Evolutionary conservation across 92 coral and sea anemone genomes (phyloP).

Genomic region (Epizoanthus ramosus): DNA sequence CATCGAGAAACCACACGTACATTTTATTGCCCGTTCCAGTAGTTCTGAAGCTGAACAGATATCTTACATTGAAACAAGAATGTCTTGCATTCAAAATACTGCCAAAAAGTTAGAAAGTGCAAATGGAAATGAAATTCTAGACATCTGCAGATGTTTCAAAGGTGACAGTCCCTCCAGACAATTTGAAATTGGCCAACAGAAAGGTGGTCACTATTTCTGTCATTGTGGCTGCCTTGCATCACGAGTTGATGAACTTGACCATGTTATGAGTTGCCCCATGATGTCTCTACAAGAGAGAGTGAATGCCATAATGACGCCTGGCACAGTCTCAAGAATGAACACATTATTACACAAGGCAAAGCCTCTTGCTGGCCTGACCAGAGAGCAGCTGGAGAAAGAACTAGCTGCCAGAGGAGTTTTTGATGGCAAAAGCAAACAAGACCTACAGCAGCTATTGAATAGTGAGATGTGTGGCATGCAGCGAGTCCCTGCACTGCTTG

Average conservation of each 20-base stretch:
- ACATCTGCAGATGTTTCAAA: conserved; percentile 44
- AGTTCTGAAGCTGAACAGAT: conserved; percentile 44
- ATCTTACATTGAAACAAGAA: conserved; percentile 46
- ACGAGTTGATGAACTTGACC: conserved; percentile 53
- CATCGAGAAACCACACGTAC: too few species aligned
- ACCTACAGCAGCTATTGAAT: conserved; percentile 19
- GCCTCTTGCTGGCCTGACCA: conserved; percentile 40
- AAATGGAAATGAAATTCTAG: conserved; percentile 35
- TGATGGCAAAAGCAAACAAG: conserved; percentile 35
- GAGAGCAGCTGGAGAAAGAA: conserved; percentile 34
- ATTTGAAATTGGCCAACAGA: conserved; percentile 55
- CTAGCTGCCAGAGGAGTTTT: conserved; percentile 33
- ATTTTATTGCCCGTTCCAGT: neutral
- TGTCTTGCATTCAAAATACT: conserved; percentile 38
- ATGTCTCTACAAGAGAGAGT: conserved; percentile 51
- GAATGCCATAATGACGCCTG: conserved; percentile 44
- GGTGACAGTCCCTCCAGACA: conserved; percentile 53
- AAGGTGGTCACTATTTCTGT: conserved; percentile 57
- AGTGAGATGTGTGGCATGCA: conserved; percentile 32
- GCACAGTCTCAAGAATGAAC: conserved; percentile 44
- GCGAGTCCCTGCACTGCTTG: conserved; percentile 43
- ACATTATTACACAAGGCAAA: conserved; percentile 42
- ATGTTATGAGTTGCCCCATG: conserved; percentile 50
- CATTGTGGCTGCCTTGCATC: conserved; percentile 56
- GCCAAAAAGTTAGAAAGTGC: neutral